Evolutionary conservation across 2,888 invertebrate genomes (phyloP).

Genomic region (Scrobipalpa costella): DNA sequence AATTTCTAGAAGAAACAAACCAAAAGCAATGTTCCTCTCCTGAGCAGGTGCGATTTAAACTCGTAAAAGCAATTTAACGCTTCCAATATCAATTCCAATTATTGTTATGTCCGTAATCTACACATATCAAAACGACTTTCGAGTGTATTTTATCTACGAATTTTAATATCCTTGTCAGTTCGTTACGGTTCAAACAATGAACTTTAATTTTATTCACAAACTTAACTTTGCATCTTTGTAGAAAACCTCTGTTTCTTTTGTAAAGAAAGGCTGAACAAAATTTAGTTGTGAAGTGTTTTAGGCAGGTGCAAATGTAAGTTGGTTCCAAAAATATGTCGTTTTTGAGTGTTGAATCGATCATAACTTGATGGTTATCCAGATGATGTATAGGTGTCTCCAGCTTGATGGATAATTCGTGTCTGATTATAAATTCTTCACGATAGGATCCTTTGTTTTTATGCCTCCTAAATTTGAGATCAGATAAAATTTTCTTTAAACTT

Average conservation of each 20-base stretch:
- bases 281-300: not conserved
- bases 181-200: conserved; percentile 25
- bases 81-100: conserved; percentile 27
- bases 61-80: conserved; percentile 22
- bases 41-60: not conserved
- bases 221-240: not conserved
- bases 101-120: conserved; percentile 12
- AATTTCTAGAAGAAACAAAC: not conserved
- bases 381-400: conserved; percentile 48
- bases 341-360: conserved; percentile 40
- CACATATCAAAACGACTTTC: conserved; percentile 27
- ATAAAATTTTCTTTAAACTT: not conserved
- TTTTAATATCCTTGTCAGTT: conserved; percentile 25
- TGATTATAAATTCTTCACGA: conserved; percentile 20
- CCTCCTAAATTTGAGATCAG: not conserved
- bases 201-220: conserved; percentile 12
- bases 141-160: conserved; percentile 21
- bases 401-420: conserved; percentile 36
- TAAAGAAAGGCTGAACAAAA: not conserved
- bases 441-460: conserved; percentile 6
- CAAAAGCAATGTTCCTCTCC: not conserved
- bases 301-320: conserved; percentile 20
- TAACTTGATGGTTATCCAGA: conserved; percentile 48
- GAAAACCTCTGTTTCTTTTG: not conserved
- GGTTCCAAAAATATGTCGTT: conserved; percentile 27